phyloP scores from a whole-genome alignment of 2,888 invertebrate genomes.

The Mellilla xanthometata region DNA sequence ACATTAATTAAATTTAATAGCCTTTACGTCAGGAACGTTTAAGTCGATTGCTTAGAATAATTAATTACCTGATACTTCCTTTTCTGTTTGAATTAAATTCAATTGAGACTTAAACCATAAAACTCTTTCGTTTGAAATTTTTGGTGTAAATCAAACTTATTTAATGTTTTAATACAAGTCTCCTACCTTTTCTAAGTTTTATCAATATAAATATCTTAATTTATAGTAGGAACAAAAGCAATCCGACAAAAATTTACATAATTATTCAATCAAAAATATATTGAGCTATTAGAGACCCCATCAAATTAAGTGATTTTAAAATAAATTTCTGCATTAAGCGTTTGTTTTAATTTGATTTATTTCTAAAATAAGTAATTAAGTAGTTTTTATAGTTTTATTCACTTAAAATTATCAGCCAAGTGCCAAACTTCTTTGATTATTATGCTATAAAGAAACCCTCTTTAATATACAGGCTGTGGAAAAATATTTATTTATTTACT shows the following conservation, averaged over 20 bases:
- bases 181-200: no score
- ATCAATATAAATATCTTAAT: constrained; percentile 15
- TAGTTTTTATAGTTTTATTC: no score
- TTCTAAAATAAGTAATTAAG: no score
- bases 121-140: neutral
- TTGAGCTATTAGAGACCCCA: constrained; percentile 24
- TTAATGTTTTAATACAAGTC: no score
- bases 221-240: constrained; percentile 18
- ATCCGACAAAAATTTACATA: constrained; percentile 22
- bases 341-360: constrained; percentile 10
- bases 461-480: no score
- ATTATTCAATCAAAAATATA: constrained; percentile 26
- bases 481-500: no score
- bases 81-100: neutral
- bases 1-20: constrained; percentile 22
- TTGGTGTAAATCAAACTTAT: neutral
- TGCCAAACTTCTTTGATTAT: no score
- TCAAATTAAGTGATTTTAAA: constrained; percentile 29
- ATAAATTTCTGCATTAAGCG: constrained; percentile 12
- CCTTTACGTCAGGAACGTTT: constrained; percentile 22
- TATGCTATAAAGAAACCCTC: no score
- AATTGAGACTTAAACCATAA: constrained; percentile 6
- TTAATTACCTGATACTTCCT: constrained; percentile 9
- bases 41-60: constrained; percentile 21
- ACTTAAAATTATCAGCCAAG: no score